A percentile compares a stretch with the other conserved stretches of the same genome.
Evolutionary conservation across 2,888 invertebrate species (phyloP).

Genomic region (Neocrepidodera transversa): DNA sequence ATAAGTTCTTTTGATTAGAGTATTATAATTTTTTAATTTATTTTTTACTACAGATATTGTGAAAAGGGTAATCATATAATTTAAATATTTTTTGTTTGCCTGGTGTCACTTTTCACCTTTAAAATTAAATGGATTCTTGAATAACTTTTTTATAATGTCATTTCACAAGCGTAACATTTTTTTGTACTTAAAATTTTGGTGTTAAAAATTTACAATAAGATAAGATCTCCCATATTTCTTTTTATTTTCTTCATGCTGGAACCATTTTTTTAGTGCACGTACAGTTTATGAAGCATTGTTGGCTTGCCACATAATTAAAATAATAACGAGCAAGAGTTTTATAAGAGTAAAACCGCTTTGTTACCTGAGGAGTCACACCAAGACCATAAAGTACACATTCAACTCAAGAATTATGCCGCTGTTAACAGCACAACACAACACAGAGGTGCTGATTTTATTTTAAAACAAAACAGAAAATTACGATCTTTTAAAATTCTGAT

Average conservation of each 20-base stretch:
- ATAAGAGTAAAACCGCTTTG: conserved; percentile 27
- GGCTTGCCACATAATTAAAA: conserved; percentile 33
- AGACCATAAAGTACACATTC: conserved; percentile 28
- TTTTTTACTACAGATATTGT: no score
- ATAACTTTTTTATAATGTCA: no score
- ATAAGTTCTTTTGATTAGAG: no score
- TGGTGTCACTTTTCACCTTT: no score
- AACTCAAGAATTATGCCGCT: conserved; percentile 11
- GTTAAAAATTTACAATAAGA: no score
- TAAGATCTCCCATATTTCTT: no score
- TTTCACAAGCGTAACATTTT: no score
- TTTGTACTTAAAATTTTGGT: no score
- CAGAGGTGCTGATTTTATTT: conserved; percentile 14
- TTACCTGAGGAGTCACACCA: conserved; percentile 31
- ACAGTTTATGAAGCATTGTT: conserved; percentile 31
- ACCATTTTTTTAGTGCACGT: background rate
- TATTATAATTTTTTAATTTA: no score
- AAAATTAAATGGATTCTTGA: no score
- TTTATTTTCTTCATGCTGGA: background rate
- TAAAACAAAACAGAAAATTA: conserved; percentile 3
- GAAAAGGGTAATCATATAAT: no score
- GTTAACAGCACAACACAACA: conserved; percentile 8
- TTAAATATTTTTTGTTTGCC: no score
- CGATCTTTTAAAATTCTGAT: background rate
- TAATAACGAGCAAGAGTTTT: conserved; percentile 35